Evolutionary conservation across 1,140 invertebrate species (phyloP).

Genomic region (Aphidius ervi): DNA sequence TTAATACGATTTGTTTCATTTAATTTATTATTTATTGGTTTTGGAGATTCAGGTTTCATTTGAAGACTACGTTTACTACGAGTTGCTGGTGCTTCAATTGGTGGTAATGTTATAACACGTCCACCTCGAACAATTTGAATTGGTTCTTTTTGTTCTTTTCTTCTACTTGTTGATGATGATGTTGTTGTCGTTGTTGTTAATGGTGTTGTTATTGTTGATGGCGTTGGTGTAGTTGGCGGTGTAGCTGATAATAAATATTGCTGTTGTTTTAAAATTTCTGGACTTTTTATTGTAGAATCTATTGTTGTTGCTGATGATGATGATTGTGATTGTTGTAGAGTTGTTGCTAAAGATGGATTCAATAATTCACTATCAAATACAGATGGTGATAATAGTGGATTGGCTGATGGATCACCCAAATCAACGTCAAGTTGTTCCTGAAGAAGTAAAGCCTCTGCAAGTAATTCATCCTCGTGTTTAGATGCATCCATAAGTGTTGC

Average conservation of each 20-base stretch:
- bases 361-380: slow-evolving; percentile 20
- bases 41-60: slow-evolving; percentile 35
- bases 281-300: too few species aligned
- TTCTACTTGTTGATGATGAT: slow-evolving; percentile 16
- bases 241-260: neutral
- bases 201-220: slow-evolving; percentile 7
- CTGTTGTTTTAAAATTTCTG: too few species aligned
- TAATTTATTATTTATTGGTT: slow-evolving; percentile 20
- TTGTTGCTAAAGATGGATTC: neutral
- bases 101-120: slow-evolving; percentile 68
- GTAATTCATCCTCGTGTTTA: slow-evolving; percentile 49
- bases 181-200: neutral
- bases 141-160: slow-evolving; percentile 52
- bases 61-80: slow-evolving; percentile 52
- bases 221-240: neutral
- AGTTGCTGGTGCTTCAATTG: slow-evolving; percentile 74
- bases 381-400: slow-evolving; percentile 27
- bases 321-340: neutral
- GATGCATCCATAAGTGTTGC: slow-evolving; percentile 48
- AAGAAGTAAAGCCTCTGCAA: slow-evolving; percentile 51
- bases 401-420: slow-evolving; percentile 37
- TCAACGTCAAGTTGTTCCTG: slow-evolving; percentile 51
- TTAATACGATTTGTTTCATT: slow-evolving; percentile 18
- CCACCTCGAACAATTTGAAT: slow-evolving; percentile 70
- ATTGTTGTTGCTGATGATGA: slow-evolving; percentile 13